Evolutionary conservation across 2,113 vertebrate genomes (phyloP).

Genomic region (Leptosomus discolor): DNA sequence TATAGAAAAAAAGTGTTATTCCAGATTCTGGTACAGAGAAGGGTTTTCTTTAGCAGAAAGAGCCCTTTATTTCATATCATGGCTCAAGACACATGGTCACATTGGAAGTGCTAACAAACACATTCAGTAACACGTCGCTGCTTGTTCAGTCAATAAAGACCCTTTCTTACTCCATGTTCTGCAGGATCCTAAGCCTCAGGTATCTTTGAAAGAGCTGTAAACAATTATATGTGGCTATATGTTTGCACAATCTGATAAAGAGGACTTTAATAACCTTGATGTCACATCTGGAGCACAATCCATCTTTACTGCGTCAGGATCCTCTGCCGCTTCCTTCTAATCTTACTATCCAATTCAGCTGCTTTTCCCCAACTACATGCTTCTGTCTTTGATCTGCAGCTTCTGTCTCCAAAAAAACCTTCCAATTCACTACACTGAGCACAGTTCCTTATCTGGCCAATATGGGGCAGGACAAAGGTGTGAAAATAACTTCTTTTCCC

Average conservation of each 20-base stretch:
- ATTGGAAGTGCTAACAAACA: slow-evolving; percentile 42
- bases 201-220: slow-evolving; percentile 41
- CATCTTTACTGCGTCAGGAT: not conserved
- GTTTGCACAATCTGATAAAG: slow-evolving; percentile 1
- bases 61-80: slow-evolving; percentile 12
- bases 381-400: not conserved
- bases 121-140: not conserved
- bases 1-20: slow-evolving; percentile 40
- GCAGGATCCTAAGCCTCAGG: not conserved
- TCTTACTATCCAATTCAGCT: not conserved
- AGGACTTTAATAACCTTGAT: slow-evolving; percentile 2
- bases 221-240: not conserved
- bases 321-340: not conserved
- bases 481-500: not conserved
- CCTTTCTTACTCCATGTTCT: slow-evolving; percentile 17
- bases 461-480: not conserved
- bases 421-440: not conserved
- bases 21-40: slow-evolving; percentile 6
- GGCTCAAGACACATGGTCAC: slow-evolving; percentile 15
- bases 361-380: not conserved
- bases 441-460: not conserved
- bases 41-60: slow-evolving; percentile 46
- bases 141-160: slow-evolving; percentile 55
- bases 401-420: not conserved
- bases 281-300: not conserved